Base-by-base conservation (phyloP, 2,113 vertebrate genomes). In the Tichodroma muraria region DNA sequence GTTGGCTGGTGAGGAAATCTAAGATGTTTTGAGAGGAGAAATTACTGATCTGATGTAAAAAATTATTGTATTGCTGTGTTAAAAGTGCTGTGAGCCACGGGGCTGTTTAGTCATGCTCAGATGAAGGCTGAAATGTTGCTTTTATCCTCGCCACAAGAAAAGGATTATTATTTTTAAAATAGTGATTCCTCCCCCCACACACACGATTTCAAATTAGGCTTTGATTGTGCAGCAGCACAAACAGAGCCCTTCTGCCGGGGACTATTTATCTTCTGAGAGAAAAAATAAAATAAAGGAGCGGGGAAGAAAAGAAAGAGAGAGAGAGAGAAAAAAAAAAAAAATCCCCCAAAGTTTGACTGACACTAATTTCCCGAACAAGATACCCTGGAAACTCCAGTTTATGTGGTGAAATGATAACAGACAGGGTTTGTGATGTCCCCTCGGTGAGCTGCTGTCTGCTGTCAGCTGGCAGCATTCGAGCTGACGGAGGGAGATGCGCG, bases 281-380 rank as follows among this genome's bases (percentile, higher is more conserved):
- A 98, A 45, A 50, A 57, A 10, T 31, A n/a, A 96, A 68, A 42
- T 11, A 57, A 63, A 19, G 16, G 35, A 56, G 42, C 0, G 5
- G 11, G 22, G 42, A 37, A 5, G 4, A 25, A 35, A 38, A 16
- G 5, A 61, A 19, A 38, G 15, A 22, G 12, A 1, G 24, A 30
- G 17, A 12, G 4, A 5, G 10, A 1, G 15, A 30, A 6, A 14
- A 3, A 6, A 31, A 40, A 60, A 54, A 17, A 96, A 96, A 97
- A 97, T 96, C 97, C 96, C 98, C 98, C 96, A 98, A 99, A 98
- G 98, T 99, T 99, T 99, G 99, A 99, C 98, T 99, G 99, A 99
- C 98, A 99, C 98, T 99, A 99, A 99, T 99, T 99, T 98, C 98
- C 98, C 82, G 98, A 98, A 99, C 98, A 99, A 98, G 98, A 98